phyloP scores from a whole-genome alignment of 2,888 invertebrate genomes.

The Lycaena phlaeas region DNA sequence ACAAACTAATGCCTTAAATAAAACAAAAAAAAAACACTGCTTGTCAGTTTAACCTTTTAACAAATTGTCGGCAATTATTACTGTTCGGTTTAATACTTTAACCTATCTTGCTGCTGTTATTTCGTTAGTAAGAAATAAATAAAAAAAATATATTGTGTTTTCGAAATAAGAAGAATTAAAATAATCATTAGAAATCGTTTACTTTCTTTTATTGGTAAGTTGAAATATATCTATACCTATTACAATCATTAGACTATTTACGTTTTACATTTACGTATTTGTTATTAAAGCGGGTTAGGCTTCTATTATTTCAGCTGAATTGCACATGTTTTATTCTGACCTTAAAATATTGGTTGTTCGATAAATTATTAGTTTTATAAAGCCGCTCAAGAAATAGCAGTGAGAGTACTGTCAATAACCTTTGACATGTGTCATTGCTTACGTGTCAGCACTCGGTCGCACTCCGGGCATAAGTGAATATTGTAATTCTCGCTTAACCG shows the following conservation, averaged over 20 bases:
- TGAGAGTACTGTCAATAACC: conserved; percentile 57
- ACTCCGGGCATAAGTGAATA: conserved; percentile 11
- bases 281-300: not conserved
- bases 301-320: not conserved
- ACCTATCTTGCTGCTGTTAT: no score
- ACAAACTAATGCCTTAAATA: no score
- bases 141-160: no score
- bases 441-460: conserved; percentile 49
- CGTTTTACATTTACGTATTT: not conserved
- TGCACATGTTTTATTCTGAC: not conserved
- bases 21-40: no score
- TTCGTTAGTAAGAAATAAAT: no score
- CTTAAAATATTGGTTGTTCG: not conserved
- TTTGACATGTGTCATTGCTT: conserved; percentile 74
- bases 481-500: not conserved
- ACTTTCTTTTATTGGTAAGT: not conserved
- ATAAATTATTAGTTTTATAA: not conserved
- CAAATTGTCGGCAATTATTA: no score
- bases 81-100: no score
- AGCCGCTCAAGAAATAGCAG: not conserved
- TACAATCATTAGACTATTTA: not conserved
- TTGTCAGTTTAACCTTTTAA: no score
- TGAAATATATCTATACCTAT: not conserved
- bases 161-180: no score
- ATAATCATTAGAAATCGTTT: no score